These are phyloP conservation scores for Nowickia ferox DNA, from an alignment of 2,888 invertebrate species.

Conservation along the genomic window DNA sequence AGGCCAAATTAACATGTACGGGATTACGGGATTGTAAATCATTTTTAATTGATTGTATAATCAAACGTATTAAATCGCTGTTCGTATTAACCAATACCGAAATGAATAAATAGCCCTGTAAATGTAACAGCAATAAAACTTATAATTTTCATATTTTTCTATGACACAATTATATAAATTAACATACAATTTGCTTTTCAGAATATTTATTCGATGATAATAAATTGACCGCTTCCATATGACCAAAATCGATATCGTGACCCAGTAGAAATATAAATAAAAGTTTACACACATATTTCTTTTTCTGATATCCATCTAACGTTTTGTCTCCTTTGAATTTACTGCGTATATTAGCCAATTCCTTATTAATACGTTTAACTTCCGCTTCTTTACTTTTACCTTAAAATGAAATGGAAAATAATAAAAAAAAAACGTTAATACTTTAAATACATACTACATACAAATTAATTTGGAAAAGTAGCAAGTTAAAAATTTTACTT, in stretches of 20 bases:
- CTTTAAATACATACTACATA: too few species aligned
- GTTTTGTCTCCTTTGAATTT: conserved; percentile 99
- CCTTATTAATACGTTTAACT: conserved; percentile 99
- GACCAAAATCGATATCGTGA: conserved; percentile 99
- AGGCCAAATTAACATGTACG: conserved; percentile 98
- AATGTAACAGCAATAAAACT: background rate
- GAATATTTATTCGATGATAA: conserved; percentile 99
- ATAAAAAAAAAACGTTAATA: background rate
- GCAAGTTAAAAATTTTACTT: too few species aligned
- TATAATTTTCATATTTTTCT: background rate
- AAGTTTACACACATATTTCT: conserved; percentile 99
- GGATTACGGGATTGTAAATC: conserved; percentile 98
- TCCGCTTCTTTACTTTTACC: conserved; percentile 99
- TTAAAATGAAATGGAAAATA: conserved; percentile 80
- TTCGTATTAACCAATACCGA: conserved; percentile 99
- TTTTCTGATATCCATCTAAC: conserved; percentile 99
- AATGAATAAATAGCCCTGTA: conserved; percentile 99
- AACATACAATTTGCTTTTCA: conserved; percentile 98
- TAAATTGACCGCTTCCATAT: conserved; percentile 99
- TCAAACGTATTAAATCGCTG: conserved; percentile 99
- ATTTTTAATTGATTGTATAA: conserved; percentile 99
- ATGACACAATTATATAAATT: background rate
- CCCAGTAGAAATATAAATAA: conserved; percentile 99
- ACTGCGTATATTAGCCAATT: conserved; percentile 98
- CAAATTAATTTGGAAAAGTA: too few species aligned